Evolutionary conservation across 2,797 vertebrate genomes (phyloP).

Genomic region (Strix occidentalis): DNA sequence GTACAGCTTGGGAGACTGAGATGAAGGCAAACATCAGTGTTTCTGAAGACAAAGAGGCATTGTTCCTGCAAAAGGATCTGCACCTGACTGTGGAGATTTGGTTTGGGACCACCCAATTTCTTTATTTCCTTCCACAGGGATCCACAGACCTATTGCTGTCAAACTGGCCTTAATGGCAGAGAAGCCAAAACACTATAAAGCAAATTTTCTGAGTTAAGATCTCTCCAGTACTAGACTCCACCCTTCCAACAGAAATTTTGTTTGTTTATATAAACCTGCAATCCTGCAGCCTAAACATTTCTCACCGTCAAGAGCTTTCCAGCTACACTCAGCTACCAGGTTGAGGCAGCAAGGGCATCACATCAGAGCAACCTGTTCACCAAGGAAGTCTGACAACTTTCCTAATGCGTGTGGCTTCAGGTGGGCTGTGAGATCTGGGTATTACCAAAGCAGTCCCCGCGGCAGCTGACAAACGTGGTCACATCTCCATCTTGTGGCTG

Average conservation of each 20-base stretch:
- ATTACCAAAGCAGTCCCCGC: not conserved
- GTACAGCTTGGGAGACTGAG: not conserved
- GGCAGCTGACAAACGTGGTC: not conserved
- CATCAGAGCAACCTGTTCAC: not conserved
- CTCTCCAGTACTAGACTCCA: not conserved
- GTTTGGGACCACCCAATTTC: not conserved
- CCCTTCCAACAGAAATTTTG: not conserved
- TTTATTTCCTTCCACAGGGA: not conserved
- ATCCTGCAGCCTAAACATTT: not conserved
- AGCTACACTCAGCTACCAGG: not conserved
- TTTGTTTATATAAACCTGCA: not conserved
- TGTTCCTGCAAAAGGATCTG: not conserved
- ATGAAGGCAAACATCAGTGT: not conserved
- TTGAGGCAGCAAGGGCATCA: not conserved
- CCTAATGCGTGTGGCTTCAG: rapidly evolving
- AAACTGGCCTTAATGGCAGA: not conserved
- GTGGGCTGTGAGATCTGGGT: not conserved
- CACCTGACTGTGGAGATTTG: not conserved
- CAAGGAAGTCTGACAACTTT: not conserved
- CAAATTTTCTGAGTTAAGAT: not conserved
- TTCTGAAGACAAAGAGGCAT: not conserved
- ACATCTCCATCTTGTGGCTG: constrained; percentile 56
- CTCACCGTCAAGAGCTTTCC: not conserved
- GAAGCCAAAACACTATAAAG: not conserved
- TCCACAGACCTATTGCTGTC: not conserved